Conservation (phyloP, 2,888 invertebrate species). For the Timema cristinae region DNA sequence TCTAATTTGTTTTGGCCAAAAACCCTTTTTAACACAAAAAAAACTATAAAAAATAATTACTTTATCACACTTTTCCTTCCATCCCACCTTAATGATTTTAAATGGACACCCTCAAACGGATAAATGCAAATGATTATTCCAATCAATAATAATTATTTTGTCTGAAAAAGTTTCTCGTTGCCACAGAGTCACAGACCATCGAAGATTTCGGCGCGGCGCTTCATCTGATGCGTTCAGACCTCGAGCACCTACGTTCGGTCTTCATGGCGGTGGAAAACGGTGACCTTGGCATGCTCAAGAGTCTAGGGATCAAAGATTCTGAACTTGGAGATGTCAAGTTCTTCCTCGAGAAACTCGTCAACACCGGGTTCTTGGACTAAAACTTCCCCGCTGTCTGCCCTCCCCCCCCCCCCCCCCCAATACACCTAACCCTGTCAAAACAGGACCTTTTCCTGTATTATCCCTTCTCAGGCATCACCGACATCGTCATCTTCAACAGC, state of each 20-base stretch:
- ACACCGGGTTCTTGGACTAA: constrained; percentile 91
- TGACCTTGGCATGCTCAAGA: constrained; percentile 89
- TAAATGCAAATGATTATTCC: too few species aligned
- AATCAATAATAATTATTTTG: too few species aligned
- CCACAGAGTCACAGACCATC: constrained; percentile 30
- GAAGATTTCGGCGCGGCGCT: constrained; percentile 77
- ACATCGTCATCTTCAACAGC: background rate
- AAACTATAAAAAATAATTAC: too few species aligned
- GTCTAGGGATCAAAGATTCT: constrained; percentile 91
- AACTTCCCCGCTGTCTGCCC: background rate
- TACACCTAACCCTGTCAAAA: background rate
- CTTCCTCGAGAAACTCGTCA: constrained; percentile 92
- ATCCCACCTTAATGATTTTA: too few species aligned
- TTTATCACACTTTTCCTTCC: too few species aligned
- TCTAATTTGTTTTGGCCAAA: too few species aligned
- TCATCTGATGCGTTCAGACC: constrained; percentile 78
- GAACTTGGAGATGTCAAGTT: constrained; percentile 93
- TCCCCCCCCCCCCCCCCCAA: background rate
- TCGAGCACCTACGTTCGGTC: constrained; percentile 89
- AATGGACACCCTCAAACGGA: too few species aligned
- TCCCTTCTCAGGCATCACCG: background rate
- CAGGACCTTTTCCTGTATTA: background rate
- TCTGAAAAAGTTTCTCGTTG: too few species aligned
- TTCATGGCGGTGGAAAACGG: constrained; percentile 96
- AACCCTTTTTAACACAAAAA: too few species aligned